Base-by-base conservation (phyloP, 2,888 invertebrate species). In the Agonum fuliginosum region DNA sequence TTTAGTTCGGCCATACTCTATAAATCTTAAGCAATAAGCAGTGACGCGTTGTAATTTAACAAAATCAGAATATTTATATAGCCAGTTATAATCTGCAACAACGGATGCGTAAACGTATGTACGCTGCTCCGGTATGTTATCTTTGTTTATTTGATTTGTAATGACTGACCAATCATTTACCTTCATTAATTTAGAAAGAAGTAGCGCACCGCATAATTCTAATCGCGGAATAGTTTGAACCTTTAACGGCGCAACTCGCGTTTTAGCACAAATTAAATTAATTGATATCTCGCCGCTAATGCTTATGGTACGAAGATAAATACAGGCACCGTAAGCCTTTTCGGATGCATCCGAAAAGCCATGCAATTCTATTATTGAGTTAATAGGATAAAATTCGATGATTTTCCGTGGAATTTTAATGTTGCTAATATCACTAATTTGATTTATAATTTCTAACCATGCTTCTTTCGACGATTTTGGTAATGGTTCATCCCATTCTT, bases 1-100 rank as follows among this genome's bases (percentile, higher is more conserved):
- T 74, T 6, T 65, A 74, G 10, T 74, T 67, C 8, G 41, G 12
- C 41, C 62, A 62, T n/a, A n/a, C n/a, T n/a, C n/a, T n/a, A n/a
- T n/a, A n/a, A n/a, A n/a, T n/a, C n/a, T n/a, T n/a, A n/a, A n/a
- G n/a, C n/a, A n/a, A n/a, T n/a, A n/a, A n/a, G n/a, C n/a, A n/a
- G n/a, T n/a, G n/a, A n/a, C n/a, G n/a, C n/a, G n/a, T n/a, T n/a
- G n/a, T n/a, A n/a, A n/a, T n/a, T n/a, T n/a, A n/a, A n/a, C n/a
- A n/a, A n/a, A n/a, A n/a, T n/a, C n/a, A n/a, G n/a, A n/a, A n/a
- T n/a, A n/a, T n/a, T n/a, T n/a, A n/a, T n/a, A n/a, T n/a, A n/a
- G n/a, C n/a, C n/a, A n/a, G n/a, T n/a, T n/a, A n/a, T n/a, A n/a
- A n/a, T n/a, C n/a, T n/a, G n/a, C n/a, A n/a, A n/a, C n/a, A n/a